Evolutionary conservation across 2,113 vertebrate genomes (phyloP), one percentile per base, ranked within the genome.

Genomic region (Eurystomus gularis): DNA sequence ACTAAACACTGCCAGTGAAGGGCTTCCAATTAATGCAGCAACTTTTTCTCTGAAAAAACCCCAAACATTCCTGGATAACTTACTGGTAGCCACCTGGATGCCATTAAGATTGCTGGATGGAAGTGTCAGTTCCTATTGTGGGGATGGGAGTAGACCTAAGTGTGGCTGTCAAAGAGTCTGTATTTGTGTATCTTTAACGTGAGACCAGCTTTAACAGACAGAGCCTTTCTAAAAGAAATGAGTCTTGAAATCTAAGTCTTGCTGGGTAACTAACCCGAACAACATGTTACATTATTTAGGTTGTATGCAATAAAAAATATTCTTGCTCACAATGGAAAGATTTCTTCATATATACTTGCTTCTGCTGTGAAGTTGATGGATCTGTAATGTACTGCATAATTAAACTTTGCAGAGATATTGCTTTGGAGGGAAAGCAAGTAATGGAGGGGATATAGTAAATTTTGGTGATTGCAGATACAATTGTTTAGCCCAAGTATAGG

Each of bases 361-460:
- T 49, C 37, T 6, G 35, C 73, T 77, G 62, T 65, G 70, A 78
- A 90, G 62, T 33, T 82, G 91, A 84, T 72, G 70, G 33, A 71
- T 84, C 77, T 89, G 70, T 79, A 88, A 94, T 57, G 42, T 20
- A 9, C 55, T 83, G 82, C 91, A 64, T 90, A 93, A 97, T 96
- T 92, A 94, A 89, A 85, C 33, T 33, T 7, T 65, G 60, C 54
- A 86, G 82, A 57, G 55, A 35, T 58, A 73, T 87, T 79, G 20
- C 71, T 94, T 93, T 51, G 75, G 57, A 77, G 64, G n/a, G n/a
- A 79, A 76, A 82, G 81, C 48, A 76, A 42, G 60, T 62, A 91
- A 73, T 68, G 66, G 48, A 83, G 82, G 84, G 42, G 71, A 84
- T 91, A 66, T 18, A 82, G 89, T 85, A 82, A 76, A 68, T 93